Conservation (phyloP, 2,888 invertebrate genomes). For the Myathropa florea region DNA sequence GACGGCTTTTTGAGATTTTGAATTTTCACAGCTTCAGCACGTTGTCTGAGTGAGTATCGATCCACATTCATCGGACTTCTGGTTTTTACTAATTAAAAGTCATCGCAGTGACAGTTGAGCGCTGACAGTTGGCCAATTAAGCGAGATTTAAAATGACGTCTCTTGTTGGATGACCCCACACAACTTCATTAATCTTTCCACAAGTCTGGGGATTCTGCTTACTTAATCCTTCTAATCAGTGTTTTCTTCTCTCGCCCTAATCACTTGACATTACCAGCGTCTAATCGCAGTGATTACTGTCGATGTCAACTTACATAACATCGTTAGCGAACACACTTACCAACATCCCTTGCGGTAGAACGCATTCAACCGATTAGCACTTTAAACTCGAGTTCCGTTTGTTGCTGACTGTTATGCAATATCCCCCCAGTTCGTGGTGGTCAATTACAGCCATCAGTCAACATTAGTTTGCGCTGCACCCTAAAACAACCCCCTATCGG, state of each 20-base stretch:
- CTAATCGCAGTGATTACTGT: background rate
- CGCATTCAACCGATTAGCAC: slow-evolving; percentile 28
- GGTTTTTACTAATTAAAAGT: too few relatives aligned
- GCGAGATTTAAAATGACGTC: too few relatives aligned
- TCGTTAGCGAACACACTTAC: background rate
- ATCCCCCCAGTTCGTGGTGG: background rate
- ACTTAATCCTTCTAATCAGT: too few relatives aligned
- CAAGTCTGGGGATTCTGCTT: background rate
- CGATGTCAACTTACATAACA: background rate
- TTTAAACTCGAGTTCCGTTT: slow-evolving; percentile 6
- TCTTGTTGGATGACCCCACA: too few relatives aligned
- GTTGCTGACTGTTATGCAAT: background rate
- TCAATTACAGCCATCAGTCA: background rate
- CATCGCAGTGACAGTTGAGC: too few relatives aligned
- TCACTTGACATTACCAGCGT: background rate
- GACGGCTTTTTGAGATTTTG: too few relatives aligned
- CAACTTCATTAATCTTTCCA: too few relatives aligned
- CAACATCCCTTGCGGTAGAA: background rate
- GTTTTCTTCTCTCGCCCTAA: background rate
- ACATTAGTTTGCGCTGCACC: background rate
- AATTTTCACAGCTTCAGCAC: too few relatives aligned
- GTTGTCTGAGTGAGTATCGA: too few relatives aligned
- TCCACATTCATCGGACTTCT: too few relatives aligned
- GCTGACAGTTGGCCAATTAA: too few relatives aligned
- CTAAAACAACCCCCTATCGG: background rate